Evolutionary conservation across 2,888 invertebrate genomes (phyloP).

Genomic region (Phorcus lineatus): DNA sequence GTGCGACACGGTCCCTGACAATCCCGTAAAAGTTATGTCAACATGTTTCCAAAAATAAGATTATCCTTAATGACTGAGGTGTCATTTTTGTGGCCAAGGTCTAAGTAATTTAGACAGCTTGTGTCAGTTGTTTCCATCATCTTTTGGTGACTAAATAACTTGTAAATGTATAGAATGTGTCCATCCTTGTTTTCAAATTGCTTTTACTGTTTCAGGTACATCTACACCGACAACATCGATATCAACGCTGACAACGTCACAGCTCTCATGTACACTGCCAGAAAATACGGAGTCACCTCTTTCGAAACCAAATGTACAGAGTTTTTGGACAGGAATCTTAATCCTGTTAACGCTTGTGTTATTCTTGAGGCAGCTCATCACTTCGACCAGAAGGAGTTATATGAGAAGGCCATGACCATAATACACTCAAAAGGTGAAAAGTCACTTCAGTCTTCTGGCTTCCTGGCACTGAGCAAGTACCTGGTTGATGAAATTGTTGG

Average conservation of each 20-base stretch:
- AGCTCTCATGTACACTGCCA: not conserved
- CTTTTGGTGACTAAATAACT: no score
- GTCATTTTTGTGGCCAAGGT: no score
- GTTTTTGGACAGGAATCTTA: not conserved
- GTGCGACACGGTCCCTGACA: no score
- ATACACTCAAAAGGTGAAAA: not conserved
- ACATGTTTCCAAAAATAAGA: no score
- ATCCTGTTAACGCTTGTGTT: not conserved
- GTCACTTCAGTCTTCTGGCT: not conserved
- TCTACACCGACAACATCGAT: not conserved
- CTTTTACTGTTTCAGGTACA: not conserved
- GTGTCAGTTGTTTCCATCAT: no score
- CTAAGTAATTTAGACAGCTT: no score
- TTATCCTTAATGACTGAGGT: no score
- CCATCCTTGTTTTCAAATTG: no score
- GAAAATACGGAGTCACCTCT: not conserved
- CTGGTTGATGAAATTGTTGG: not conserved
- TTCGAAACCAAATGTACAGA: not conserved
- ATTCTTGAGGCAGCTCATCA: not conserved
- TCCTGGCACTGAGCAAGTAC: not conserved
- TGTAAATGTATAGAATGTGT: no score
- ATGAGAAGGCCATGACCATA: not conserved
- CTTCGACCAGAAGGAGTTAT: not conserved
- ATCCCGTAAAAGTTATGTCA: no score
- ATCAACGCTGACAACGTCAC: not conserved